These are phyloP conservation scores for Drosophila phalerata DNA, from an alignment of 2,888 invertebrate species.

Conservation along the genomic window DNA sequence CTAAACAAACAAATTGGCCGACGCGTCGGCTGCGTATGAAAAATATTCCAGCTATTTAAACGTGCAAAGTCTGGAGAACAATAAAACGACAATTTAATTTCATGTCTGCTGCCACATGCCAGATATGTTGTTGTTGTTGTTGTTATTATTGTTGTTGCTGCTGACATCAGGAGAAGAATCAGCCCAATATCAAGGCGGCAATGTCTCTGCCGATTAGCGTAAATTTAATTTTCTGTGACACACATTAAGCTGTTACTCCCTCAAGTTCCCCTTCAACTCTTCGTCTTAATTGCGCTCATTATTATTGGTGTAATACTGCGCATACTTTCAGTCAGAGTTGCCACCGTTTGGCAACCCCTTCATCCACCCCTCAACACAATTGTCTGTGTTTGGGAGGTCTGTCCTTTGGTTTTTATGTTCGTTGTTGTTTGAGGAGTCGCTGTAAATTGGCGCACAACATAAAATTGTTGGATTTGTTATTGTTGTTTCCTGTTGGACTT, in stretches of 20 bases:
- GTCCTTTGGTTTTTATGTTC: conserved; percentile 75
- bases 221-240: conserved; percentile 77
- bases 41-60: conserved; percentile 71
- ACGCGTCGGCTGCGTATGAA: conserved; percentile 62
- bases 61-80: conserved; percentile 61
- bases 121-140: conserved; percentile 23
- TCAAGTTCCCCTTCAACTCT: background rate
- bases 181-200: conserved; percentile 4
- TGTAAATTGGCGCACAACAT: conserved; percentile 65
- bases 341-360: conserved; percentile 31
- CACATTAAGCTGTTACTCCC: conserved; percentile 72
- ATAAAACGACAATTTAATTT: conserved; percentile 80
- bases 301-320: conserved; percentile 71
- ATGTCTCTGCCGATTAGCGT: conserved; percentile 64
- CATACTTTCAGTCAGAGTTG: conserved; percentile 29
- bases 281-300: conserved; percentile 71
- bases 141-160: conserved; percentile 13
- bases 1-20: conserved; percentile 78
- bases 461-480: conserved; percentile 48
- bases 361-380: too few species aligned
- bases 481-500: conserved; percentile 47
- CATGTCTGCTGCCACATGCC: conserved; percentile 67
- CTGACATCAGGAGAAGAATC: conserved; percentile 7
- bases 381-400: conserved; percentile 35
- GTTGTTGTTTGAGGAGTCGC: conserved; percentile 36